Conservation (phyloP, 1,140 invertebrate genomes). For the Eumaeus atala region DNA sequence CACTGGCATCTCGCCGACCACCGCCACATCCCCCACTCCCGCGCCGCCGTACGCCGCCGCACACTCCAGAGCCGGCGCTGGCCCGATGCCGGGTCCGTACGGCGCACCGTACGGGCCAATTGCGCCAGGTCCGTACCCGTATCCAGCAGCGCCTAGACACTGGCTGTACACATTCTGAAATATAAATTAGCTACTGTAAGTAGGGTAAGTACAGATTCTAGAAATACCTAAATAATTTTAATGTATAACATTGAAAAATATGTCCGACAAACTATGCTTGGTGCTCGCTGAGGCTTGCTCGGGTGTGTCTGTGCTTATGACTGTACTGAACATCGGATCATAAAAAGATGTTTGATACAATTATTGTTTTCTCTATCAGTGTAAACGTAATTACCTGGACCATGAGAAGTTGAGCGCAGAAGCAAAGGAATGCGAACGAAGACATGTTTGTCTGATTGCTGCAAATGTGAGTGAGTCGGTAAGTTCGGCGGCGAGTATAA, state of each 20-base stretch:
- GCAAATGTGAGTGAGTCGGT: slow-evolving; percentile 9
- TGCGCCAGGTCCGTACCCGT: not conserved
- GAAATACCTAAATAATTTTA: too few species aligned
- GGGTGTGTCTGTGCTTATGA: too few species aligned
- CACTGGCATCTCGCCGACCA: slow-evolving; percentile 37
- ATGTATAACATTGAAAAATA: too few species aligned
- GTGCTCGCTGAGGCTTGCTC: too few species aligned
- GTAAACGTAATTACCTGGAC: slow-evolving; percentile 29
- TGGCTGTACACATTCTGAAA: slow-evolving; percentile 24
- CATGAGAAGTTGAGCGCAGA: slow-evolving; percentile 33
- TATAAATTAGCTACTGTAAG: too few species aligned
- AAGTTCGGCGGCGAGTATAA: not conserved
- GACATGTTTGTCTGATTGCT: slow-evolving; percentile 24
- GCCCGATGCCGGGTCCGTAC: not conserved
- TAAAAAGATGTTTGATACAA: not conserved
- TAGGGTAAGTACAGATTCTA: too few species aligned
- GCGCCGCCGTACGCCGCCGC: slow-evolving; percentile 30
- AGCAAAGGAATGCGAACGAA: slow-evolving; percentile 25
- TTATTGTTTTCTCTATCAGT: not conserved
- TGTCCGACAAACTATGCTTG: too few species aligned
- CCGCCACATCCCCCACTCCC: slow-evolving; percentile 33
- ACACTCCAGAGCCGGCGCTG: not conserved
- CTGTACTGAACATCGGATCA: too few species aligned
- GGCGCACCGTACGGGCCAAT: not conserved
- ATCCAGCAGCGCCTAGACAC: not conserved